Conservation (phyloP, 2,888 invertebrate species). For the Gymnosoma rotundatum region DNA sequence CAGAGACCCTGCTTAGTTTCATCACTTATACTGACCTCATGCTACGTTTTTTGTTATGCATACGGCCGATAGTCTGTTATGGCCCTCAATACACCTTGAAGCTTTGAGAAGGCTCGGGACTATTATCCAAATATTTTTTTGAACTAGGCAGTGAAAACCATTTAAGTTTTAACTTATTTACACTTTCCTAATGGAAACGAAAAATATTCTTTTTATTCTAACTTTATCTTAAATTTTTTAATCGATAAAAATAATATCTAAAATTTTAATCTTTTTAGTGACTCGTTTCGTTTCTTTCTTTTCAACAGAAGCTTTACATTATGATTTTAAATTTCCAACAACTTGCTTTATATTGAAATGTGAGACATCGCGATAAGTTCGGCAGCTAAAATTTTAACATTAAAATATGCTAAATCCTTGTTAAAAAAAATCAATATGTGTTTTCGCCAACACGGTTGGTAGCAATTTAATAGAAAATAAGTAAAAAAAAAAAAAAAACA, state of each 20-base stretch:
- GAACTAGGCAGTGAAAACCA: too few relatives aligned
- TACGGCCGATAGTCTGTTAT: too few relatives aligned
- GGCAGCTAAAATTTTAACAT: constrained; percentile 58
- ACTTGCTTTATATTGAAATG: constrained; percentile 48
- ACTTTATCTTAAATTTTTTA: background rate
- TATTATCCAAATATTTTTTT: too few relatives aligned
- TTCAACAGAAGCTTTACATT: constrained; percentile 52
- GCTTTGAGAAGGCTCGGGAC: too few relatives aligned
- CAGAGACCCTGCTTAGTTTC: too few relatives aligned
- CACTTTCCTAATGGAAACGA: too few relatives aligned
- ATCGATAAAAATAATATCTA: background rate
- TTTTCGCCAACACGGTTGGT: constrained; percentile 1
- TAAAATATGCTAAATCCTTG: constrained; percentile 60
- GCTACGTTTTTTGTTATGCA: too few relatives aligned
- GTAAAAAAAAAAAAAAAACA: background rate
- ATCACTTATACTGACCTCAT: too few relatives aligned
- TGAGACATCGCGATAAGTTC: constrained; percentile 59
- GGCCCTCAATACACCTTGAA: too few relatives aligned
- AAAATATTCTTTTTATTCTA: too few relatives aligned
- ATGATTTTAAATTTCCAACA: constrained; percentile 5
- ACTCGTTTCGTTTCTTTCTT: background rate
- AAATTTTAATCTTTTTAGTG: constrained; percentile 17
- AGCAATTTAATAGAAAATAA: constrained; percentile 23
- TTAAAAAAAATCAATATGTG: constrained; percentile 55
- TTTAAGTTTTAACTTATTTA: too few relatives aligned